Conservation (phyloP, 2,797 vertebrate genomes). For the Nyctalus aviator region DNA sequence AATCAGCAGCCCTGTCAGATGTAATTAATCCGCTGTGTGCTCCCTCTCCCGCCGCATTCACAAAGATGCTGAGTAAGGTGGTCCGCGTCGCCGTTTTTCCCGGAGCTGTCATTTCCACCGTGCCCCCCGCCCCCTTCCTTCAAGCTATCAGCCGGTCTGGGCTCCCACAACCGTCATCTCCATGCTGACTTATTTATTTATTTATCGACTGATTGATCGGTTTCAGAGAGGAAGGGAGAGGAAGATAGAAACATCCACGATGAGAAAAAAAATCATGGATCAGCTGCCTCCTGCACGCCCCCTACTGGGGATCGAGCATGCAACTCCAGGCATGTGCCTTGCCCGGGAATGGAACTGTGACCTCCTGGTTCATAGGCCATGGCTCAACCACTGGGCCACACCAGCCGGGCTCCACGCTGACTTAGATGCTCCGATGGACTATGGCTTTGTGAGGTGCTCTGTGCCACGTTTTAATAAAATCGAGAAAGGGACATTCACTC, state of each 20-base stretch:
- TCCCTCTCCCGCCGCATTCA: constrained; percentile 26
- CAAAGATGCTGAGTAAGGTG: constrained; percentile 63
- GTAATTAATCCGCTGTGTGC: constrained; percentile 64
- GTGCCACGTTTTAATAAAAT: constrained; percentile 52
- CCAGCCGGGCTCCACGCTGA: not conserved
- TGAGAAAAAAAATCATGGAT: too few species aligned
- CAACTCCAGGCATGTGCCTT: too few species aligned
- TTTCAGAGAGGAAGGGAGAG: too few species aligned
- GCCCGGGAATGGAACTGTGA: too few species aligned
- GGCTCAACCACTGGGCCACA: too few species aligned
- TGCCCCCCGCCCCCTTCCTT: not conserved
- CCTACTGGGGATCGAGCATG: too few species aligned
- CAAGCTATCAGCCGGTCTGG: not conserved
- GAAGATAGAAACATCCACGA: too few species aligned
- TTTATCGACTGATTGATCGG: too few species aligned
- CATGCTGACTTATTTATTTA: not conserved
- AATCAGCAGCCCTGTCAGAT: constrained; percentile 70
- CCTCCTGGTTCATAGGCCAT: too few species aligned
- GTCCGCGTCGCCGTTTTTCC: not conserved
- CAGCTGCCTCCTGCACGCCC: too few species aligned
- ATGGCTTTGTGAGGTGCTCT: not conserved
- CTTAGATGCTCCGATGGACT: not conserved
- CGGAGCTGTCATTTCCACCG: constrained; percentile 12
- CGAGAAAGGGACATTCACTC: not conserved
- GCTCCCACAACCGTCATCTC: not conserved